phyloP scores from a whole-genome alignment of 2,113 vertebrate genomes.

The Corythornis madagascariensis region DNA sequence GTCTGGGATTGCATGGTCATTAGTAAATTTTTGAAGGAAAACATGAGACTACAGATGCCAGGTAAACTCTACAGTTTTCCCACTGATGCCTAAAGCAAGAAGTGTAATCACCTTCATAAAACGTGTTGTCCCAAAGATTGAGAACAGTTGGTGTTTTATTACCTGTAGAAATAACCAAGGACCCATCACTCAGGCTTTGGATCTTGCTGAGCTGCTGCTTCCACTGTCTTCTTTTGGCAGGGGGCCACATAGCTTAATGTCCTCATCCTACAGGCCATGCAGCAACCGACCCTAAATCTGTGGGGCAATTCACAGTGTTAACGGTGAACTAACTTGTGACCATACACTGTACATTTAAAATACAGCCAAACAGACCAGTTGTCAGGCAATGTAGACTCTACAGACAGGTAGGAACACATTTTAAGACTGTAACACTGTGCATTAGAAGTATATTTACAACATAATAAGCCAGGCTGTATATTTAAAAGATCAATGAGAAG shows the following conservation, averaged over 20 bases:
- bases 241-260: accelerated
- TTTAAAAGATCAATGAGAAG: conserved; percentile 56
- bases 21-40: background rate
- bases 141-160: background rate
- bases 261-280: background rate
- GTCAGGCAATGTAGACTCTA: background rate
- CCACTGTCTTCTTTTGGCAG: background rate
- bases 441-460: conserved; percentile 45
- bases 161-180: background rate
- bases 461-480: conserved; percentile 13
- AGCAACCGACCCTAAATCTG: background rate
- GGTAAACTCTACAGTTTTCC: background rate
- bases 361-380: accelerated
- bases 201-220: background rate
- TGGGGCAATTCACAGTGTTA: background rate
- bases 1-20: background rate
- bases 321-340: background rate
- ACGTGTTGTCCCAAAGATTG: background rate
- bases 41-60: background rate
- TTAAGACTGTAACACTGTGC: background rate
- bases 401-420: conserved; percentile 4
- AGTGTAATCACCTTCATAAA: background rate
- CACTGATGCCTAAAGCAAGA: background rate
- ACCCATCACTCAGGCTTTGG: background rate
- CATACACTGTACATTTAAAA: background rate